Evolutionary conservation across 2,888 invertebrate species (phyloP).

Genomic region (Drosophila multiciliata): DNA sequence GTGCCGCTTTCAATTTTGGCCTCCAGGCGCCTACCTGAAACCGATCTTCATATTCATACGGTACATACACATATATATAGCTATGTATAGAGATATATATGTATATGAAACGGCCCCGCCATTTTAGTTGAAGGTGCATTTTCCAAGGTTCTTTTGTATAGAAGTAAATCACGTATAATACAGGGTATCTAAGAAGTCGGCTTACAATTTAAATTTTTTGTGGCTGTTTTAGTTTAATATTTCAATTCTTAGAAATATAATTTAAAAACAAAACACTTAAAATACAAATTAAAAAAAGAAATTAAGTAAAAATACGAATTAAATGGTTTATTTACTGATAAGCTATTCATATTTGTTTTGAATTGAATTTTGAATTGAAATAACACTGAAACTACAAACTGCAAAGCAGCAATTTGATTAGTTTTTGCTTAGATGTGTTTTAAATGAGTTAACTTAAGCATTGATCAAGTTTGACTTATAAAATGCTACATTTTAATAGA

Average conservation of each 20-base stretch:
- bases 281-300: not conserved
- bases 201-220: not conserved
- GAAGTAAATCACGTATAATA: not conserved
- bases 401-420: not conserved
- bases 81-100: not conserved
- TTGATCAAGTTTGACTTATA: not conserved
- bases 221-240: not conserved
- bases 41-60: slow-evolving; percentile 21
- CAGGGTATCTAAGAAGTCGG: not conserved
- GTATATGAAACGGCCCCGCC: not conserved
- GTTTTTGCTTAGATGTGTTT: not conserved
- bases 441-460: not conserved
- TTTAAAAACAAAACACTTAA: not conserved
- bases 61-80: not conserved
- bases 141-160: not conserved
- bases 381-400: not conserved
- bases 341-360: not conserved
- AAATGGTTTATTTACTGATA: not conserved
- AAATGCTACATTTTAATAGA: not conserved
- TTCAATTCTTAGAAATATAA: not conserved
- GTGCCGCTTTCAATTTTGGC: slow-evolving; percentile 55
- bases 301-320: not conserved
- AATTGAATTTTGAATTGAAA: not conserved
- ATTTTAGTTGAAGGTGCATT: not conserved
- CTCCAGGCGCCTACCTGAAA: slow-evolving; percentile 47